A percentile compares a stretch with the other conserved stretches of the same genome.
phyloP scores from a whole-genome alignment of 2,888 invertebrate species.

The Metalampra italica region DNA sequence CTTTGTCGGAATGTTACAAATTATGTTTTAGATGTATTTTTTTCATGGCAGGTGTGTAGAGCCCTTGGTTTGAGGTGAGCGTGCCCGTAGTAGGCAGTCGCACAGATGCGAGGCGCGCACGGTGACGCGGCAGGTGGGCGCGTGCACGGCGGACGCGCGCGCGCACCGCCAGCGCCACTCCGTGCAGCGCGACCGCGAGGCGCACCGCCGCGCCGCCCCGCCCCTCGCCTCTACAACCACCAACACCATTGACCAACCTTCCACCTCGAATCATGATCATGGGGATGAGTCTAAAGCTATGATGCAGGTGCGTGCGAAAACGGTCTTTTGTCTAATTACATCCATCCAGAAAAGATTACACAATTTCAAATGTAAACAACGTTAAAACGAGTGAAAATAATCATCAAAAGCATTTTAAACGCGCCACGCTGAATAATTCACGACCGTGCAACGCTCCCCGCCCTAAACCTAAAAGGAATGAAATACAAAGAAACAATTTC shows the following conservation, averaged over 20 bases:
- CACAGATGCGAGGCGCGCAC: slow-evolving; percentile 45
- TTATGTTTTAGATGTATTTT: no score
- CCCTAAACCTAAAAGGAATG: slow-evolving; percentile 31
- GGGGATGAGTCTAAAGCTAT: not conserved
- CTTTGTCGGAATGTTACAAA: no score
- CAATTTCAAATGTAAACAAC: slow-evolving; percentile 6
- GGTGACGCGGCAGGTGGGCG: slow-evolving; percentile 54
- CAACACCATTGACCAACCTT: slow-evolving; percentile 26
- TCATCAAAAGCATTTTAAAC: slow-evolving; percentile 15
- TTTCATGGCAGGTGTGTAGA: not conserved
- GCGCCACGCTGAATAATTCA: slow-evolving; percentile 9
- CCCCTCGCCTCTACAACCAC: slow-evolving; percentile 40
- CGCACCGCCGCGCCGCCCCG: slow-evolving; percentile 19
- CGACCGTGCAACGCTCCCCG: slow-evolving; percentile 21
- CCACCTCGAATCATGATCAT: not conserved
- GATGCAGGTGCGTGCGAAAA: not conserved
- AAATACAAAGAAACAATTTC: slow-evolving; percentile 50
- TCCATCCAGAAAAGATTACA: slow-evolving; percentile 5
- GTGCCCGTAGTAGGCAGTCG: slow-evolving; percentile 42
- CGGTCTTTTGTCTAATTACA: not conserved
- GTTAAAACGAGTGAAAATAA: slow-evolving; percentile 8
- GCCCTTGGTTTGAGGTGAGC: not conserved
- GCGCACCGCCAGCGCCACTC: slow-evolving; percentile 33
- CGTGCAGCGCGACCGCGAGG: slow-evolving; percentile 37
- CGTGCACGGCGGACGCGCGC: slow-evolving; percentile 45